These are phyloP conservation scores for Germaria angustata DNA, from an alignment of 2,888 invertebrate genomes.

Conservation along the genomic window DNA sequence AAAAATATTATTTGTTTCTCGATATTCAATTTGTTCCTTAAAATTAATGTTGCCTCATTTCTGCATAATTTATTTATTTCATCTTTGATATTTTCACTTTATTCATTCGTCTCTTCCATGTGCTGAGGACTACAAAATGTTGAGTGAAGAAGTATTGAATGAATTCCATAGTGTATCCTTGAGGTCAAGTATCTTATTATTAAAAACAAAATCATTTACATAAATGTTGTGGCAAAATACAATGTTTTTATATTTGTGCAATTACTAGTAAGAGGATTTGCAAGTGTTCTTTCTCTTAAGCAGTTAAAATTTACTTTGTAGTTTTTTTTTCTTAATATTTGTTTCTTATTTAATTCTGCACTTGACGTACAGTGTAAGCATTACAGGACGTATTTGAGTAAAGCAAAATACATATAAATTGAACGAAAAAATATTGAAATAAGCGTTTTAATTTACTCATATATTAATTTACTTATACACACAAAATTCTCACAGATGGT, in stretches of 20 bases:
- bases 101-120: neutral
- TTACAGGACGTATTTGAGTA: constrained; percentile 54
- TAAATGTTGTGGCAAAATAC: constrained; percentile 32
- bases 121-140: neutral
- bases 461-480: neutral
- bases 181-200: constrained; percentile 66
- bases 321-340: constrained; percentile 1
- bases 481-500: constrained; percentile 7
- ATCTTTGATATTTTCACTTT: neutral
- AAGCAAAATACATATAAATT: constrained; percentile 59
- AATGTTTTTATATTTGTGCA: constrained; percentile 6
- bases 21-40: constrained; percentile 6
- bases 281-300: constrained; percentile 14
- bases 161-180: constrained; percentile 47
- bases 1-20: constrained; percentile 45
- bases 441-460: neutral
- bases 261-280: neutral
- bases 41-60: constrained; percentile 15
- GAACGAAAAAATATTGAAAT: constrained; percentile 16
- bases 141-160: constrained; percentile 23
- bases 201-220: constrained; percentile 60
- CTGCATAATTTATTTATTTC: constrained; percentile 23
- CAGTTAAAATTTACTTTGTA: neutral
- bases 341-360: too few relatives aligned
- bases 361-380: constrained; percentile 23